phyloP scores from a whole-genome alignment of 2,113 vertebrate species.

The Canis aureus region DNA sequence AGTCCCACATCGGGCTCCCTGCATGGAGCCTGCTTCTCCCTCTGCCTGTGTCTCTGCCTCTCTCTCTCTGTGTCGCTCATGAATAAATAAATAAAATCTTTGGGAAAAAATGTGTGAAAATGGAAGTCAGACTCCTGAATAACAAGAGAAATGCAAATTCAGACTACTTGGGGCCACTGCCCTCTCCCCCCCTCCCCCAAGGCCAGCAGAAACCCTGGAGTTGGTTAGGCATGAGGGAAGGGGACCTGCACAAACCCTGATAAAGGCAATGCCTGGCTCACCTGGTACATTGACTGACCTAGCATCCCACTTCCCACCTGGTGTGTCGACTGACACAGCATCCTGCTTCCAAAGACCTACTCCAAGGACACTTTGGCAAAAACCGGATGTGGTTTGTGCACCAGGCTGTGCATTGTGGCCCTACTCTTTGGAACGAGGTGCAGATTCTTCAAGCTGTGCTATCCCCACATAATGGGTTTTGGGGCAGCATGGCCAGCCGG shows the following conservation, averaged over 20 bases:
- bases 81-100: too few species aligned
- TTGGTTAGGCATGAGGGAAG: background rate
- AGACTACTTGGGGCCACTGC: background rate
- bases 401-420: background rate
- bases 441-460: background rate
- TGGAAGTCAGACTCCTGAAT: background rate
- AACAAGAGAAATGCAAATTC: background rate
- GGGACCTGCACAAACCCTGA: background rate
- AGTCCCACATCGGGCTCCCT: too few species aligned
- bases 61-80: too few species aligned
- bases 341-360: background rate
- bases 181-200: accelerated
- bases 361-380: background rate
- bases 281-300: background rate
- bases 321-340: background rate
- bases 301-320: background rate
- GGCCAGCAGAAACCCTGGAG: background rate
- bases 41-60: too few species aligned
- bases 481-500: accelerated
- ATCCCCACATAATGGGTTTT: accelerated
- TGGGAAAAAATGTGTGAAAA: background rate
- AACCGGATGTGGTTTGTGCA: background rate
- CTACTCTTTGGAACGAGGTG: too few species aligned
- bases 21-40: too few species aligned
- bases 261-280: background rate